Evolutionary conservation across 1,140 invertebrate genomes (phyloP), one percentile per base, ranked within the genome.

Genomic region (Mizuhopecten yessoensis): DNA sequence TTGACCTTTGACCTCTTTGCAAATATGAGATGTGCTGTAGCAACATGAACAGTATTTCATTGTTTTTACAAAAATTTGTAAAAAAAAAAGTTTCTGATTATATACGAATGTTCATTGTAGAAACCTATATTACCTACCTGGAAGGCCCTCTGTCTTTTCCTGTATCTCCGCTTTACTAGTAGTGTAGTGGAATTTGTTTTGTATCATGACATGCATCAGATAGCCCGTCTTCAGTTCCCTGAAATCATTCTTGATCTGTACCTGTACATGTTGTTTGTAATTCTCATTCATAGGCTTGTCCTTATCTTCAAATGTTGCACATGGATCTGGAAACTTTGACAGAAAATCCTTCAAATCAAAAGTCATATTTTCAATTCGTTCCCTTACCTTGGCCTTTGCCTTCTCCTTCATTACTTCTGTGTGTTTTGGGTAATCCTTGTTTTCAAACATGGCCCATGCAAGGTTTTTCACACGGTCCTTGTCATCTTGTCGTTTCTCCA

Each of bases 311-410:
- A 97, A 97, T 89, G 97, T 95, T 29, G 94, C 92, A 87, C 97
- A 93, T 17, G 97, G 97, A 92, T 97, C 96, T 33, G 97, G 97
- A 95, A 97, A 97, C 33, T 97, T 95, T 49, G 97, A 94, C 2
- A 98, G 90, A 94, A 97, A 97, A 29, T 97, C 96, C 49, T 96
- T 94, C 7, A 97, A 94, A 39, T 97, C 92, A 89, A 97, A 97
- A 2, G 97, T 90, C 87, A 94, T 90, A 87, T 92, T 93, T 36
- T 89, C 89, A 75, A 94, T 75, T 89, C 93, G 93, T 90, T 94
- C 88, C 87, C 95, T 93, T 45, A 91, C 49, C 89, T 94, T 90
- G 45, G 94, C 88, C 92, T 94, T 94, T 45, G 93, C 92, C 92
- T 95, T 89, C 91, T 95, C 92, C 92, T 96, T 94, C 49, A 93